These are phyloP conservation scores for Drosophila nigritarsus DNA, from an alignment of 2,888 invertebrate species.

Conservation along the genomic window DNA sequence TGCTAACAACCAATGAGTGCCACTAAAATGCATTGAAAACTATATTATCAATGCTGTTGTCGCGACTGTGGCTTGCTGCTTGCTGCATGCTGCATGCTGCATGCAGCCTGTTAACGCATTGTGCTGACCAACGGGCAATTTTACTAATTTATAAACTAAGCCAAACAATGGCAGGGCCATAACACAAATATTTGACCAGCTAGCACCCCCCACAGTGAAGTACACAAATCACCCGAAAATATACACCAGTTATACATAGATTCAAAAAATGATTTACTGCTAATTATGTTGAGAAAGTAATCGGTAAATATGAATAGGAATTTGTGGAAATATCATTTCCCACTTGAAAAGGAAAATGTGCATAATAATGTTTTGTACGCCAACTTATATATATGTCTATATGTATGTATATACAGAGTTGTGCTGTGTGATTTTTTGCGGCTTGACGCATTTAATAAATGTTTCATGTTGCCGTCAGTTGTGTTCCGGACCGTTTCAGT, in stretches of 20 bases:
- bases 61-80: slow-evolving; percentile 18
- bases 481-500: slow-evolving; percentile 22
- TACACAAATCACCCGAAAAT: slow-evolving; percentile 23
- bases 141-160: slow-evolving; percentile 78
- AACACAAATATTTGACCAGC: slow-evolving; percentile 64
- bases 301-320: slow-evolving; percentile 26
- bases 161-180: slow-evolving; percentile 48
- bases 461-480: slow-evolving; percentile 65
- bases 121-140: slow-evolving; percentile 50
- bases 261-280: slow-evolving; percentile 6
- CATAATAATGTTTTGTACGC: background rate
- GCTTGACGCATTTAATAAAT: slow-evolving; percentile 73
- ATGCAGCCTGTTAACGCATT: slow-evolving; percentile 7
- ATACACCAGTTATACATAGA: background rate
- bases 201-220: background rate
- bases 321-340: slow-evolving; percentile 36
- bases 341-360: slow-evolving; percentile 5
- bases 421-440: slow-evolving; percentile 43
- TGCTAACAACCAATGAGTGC: slow-evolving; percentile 41
- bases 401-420: background rate
- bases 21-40: slow-evolving; percentile 54
- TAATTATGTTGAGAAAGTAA: slow-evolving; percentile 23
- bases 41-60: slow-evolving; percentile 53
- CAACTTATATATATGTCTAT: background rate
- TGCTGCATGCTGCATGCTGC: slow-evolving; percentile 1